Conservation (phyloP, 2,113 vertebrate species). For the Microcebus murinus region DNA sequence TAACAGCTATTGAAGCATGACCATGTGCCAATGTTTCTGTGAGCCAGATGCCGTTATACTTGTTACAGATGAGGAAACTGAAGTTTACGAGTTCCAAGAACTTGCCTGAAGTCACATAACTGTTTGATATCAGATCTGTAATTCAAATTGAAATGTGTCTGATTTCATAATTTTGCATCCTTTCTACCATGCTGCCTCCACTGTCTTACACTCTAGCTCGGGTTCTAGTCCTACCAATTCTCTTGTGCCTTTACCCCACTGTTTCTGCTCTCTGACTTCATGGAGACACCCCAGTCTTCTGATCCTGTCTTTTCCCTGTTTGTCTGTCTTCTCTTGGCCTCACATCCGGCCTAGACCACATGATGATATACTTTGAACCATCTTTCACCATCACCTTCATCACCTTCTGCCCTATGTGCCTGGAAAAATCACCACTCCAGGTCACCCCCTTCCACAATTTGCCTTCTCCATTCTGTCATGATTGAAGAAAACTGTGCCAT, state of each 20-base stretch:
- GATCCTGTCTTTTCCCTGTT: neutral
- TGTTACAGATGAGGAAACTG: neutral
- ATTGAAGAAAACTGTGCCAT: neutral
- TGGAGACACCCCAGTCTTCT: neutral
- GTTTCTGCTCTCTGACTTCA: neutral
- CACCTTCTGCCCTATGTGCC: neutral
- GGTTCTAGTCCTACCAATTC: neutral
- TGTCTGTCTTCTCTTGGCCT: neutral
- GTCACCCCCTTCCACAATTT: neutral
- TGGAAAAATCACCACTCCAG: neutral
- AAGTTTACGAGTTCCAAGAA: constrained; percentile 40
- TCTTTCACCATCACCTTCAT: neutral
- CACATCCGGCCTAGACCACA: neutral
- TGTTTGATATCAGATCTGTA: neutral
- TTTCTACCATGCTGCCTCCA: neutral
- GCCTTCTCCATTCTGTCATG: neutral
- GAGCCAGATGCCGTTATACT: neutral
- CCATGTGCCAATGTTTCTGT: neutral
- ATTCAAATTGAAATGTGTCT: neutral
- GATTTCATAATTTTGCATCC: neutral
- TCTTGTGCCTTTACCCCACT: neutral
- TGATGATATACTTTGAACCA: neutral
- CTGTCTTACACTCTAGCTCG: neutral
- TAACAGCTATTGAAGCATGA: neutral
- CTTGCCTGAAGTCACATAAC: neutral